Base-by-base conservation (phyloP, 1,140 invertebrate genomes). In the Nasonia giraulti region DNA sequence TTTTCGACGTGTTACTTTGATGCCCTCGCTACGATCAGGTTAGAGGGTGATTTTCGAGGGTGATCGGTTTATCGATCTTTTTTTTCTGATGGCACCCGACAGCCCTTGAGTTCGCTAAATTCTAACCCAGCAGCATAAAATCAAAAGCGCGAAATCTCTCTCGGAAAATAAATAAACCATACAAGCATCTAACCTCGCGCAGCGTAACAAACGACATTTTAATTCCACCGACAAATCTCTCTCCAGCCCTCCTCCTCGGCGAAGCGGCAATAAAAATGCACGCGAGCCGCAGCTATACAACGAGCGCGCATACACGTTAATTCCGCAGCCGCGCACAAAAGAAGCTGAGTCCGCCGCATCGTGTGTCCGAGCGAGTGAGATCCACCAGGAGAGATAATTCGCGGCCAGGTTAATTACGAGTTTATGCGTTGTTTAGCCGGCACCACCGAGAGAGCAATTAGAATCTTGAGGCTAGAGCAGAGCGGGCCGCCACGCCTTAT, bases 371-470 rank as follows among this genome's bases (percentile, higher is more conserved):
- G 17, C 37, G 33, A 66, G 37, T 2, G 17, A 81, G 80, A 82
- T 62, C 20, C 44, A 2, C 7, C 2, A 44, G 55, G 20, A 62
- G 40, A 71, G 71, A 55, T 74, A 74, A 85, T 81, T 74, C 80
- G 68, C 62, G 82, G 37, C 81, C 83, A 87, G 87, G 88, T 90
- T 92, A 92, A 92, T 92, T 91, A 90, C 91, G 87, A 92, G 90
- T 92, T 92, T 92, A 92, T 92, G 90, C 91, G 89, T 90, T 90
- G 90, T 89, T 90, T 91, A 90, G 89, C 89, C 89, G 88, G 88
- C 55, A 62, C 17, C 55, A n/a, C 55, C 55, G 89, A 89, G 89
- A 89, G 90, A 90, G 89, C 91, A 92, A 92, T 92, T 92, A 92
- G 90, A 91, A 73, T 73, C 50, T 68, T 69, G 55, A 62, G 44